Evolutionary conservation across 2,113 vertebrate species (phyloP), one percentile per base, ranked within the genome.

Genomic region (Bufo gargarizans): DNA sequence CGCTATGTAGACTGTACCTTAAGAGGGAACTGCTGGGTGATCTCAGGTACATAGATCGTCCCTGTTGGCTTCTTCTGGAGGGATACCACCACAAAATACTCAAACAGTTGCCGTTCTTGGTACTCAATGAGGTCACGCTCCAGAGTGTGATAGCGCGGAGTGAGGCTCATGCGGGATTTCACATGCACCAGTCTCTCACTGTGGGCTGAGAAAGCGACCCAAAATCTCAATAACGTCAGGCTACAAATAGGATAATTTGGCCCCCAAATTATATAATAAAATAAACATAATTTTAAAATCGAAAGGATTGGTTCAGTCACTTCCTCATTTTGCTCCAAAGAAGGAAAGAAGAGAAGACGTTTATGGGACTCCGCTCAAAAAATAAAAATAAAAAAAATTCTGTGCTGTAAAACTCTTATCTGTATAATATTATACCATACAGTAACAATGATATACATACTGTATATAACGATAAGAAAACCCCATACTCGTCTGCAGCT

Each of bases 21-120:
- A 16, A 95, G 95, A 50, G 98, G 98, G 92, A 99, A 99, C 92
- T 99, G 98, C 92, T 99, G 99, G 16, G 98, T 96, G 92, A 99
- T 97, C 92, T 99, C 98, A 0, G 98, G 97, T 80, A 96, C 93
- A 91, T 97, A 99, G 72, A 96, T 97, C 91, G 96, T 99, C 91
- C 98, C 97, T 90, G 95, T 95, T 1, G 97, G 96, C 93, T 98
- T 99, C 95, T 98, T 99, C 94, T 97, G 99, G 90, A 99, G 93
- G 12, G 98, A 98, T 82, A 99, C 97, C 77, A 99, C 98, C 90
- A 99, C 98, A 92, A 99, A 99, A 91, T 98, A 99, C 90, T 99
- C 98, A 89, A 99, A 99, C 58, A 99, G 94, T 91, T 99, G 97
- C 88, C 98, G 95, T 90, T 99, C 98, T 92, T 99, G 98, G 97